Base-by-base conservation (phyloP, 92 coral and sea anemone genomes). In the Phenganax subtilis region DNA sequence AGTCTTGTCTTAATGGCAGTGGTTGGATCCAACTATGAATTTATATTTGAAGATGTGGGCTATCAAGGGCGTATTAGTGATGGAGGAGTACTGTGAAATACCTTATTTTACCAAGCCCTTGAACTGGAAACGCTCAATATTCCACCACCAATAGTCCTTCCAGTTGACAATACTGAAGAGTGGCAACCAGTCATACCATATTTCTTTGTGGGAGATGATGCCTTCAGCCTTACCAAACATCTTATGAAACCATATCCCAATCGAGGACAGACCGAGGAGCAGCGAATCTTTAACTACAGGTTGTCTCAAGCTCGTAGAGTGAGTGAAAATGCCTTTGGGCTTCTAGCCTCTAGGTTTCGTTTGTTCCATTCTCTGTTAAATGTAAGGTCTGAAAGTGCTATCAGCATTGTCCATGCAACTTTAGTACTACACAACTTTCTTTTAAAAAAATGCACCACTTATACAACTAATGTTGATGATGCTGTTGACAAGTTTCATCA, bases 1-100 rank as follows among this genome's bases (percentile, higher is more conserved):
- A 89, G 92, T 80, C 74, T 89, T 47, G 90, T 89, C 52, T 55
- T 89, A 10, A 75, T 87, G 86, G 93, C 90, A 63, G 89, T 90
- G 17, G 84, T 82, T 57, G 89, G 83, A 12, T 81, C 89, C 0
- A 77, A 90, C 51, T 72, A 75, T 17, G 83, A 85, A 56, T 90
- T 87, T 72, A n/a, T 87, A 52, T 87, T 85, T 87, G 90, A 89
- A 0, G 93, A 90, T 85, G 89, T 90, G 53, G 93, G 92, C 65
- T 87, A 87, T 71, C 87, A 89, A 58, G 90, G 89, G 29, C 37
- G 93, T 44, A 90, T 87, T 51, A 90, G 90, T 82, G 87, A 90
- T 83, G 89, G 90, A 64, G 87, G 90, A n/a, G 90, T 90, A 8
- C 51, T 85, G 47, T 82, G 82, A 71, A 82, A 90, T 62, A 80